A percentile compares a stretch with the other conserved stretches of the same genome.
These are phyloP conservation scores for Ectemnius cavifrons DNA, from an alignment of 2,888 invertebrate species.

Conservation along the genomic window DNA sequence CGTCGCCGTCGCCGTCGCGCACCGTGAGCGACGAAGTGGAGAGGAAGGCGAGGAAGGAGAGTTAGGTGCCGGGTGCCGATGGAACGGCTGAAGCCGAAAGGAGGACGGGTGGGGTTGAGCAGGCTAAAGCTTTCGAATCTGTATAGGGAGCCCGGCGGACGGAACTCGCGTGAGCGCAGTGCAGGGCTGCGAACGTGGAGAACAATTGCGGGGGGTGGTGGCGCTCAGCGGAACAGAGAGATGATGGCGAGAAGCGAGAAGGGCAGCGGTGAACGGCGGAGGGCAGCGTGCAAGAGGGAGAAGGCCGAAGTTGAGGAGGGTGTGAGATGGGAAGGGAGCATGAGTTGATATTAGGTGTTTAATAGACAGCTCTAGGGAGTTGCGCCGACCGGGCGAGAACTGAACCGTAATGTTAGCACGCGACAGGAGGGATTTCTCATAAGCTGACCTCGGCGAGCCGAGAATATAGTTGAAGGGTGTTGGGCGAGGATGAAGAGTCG, in stretches of 20 bases:
- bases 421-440: constrained; percentile 73
- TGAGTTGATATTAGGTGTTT: constrained; percentile 74
- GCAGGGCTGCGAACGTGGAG: constrained; percentile 24
- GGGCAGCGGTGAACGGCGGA: neutral
- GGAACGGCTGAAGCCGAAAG: constrained; percentile 11
- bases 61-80: too few species aligned
- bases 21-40: constrained; percentile 13
- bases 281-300: neutral
- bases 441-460: constrained; percentile 68
- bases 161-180: neutral
- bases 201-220: constrained; percentile 13
- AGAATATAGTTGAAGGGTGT: constrained; percentile 65
- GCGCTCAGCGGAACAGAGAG: constrained; percentile 2
- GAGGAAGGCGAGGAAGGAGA: constrained; percentile 23
- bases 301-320: constrained; percentile 16
- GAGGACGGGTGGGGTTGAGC: constrained; percentile 8
- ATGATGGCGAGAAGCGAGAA: constrained; percentile 4
- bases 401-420: constrained; percentile 69
- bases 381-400: constrained; percentile 65
- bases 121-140: constrained; percentile 27
- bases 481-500: constrained; percentile 43
- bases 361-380: constrained; percentile 72
- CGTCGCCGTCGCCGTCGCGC: constrained; percentile 15
- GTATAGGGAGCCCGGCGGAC: constrained; percentile 16
- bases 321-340: constrained; percentile 38